Base-by-base conservation (phyloP, 1,140 invertebrate genomes). In the silkworm (Bombyx mori) region DNA sequence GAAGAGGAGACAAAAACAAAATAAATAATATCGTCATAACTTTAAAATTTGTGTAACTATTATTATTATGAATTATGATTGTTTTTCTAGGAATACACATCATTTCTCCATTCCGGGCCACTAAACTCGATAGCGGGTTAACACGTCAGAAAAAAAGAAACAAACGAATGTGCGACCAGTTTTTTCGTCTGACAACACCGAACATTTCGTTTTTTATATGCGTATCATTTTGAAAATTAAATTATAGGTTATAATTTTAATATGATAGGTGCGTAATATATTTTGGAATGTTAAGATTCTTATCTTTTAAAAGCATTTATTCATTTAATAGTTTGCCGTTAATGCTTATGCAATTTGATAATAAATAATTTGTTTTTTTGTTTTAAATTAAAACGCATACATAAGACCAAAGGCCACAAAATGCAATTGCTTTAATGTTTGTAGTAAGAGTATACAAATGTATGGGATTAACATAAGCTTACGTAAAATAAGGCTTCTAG, bases 181-280 rank as follows among this genome's bases (percentile, higher is more conserved):
- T 79, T 80, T 81, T 82, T 76, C 71, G 75, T 61, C 73, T 78
- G 77, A 78, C 79, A 81, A 76, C 77, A 78, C 71, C 71, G 68
- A 68, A 70, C 65, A 65, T 35, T 35, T 75, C 60, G 68, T 67
- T 78, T 82, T 81, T 85, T 85, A 35, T 51, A 75, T 75, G 62
- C 63, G 60, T 60, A 68, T 68, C 73, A 73, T 80, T 80, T 79
- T 72, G 71, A 83, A 86, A 83, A 84, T 84, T 86, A 83, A 86
- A 86, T 84, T 86, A 86, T 81, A 83, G 81, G 80, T 83, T 86
- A 83, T 83, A 82, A 83, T 85, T 83, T 79, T 83, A 82, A 83
- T 86, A 81, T 79, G 79, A 85, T 85, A 79, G 77, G 73, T 80
- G 78, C 71, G 63, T 82, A 82, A 82, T 77, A 81, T 84, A 85